Evolutionary conservation across 2,797 vertebrate genomes (phyloP), one percentile per base, ranked within the genome.

Genomic region (Ibycter americanus): DNA sequence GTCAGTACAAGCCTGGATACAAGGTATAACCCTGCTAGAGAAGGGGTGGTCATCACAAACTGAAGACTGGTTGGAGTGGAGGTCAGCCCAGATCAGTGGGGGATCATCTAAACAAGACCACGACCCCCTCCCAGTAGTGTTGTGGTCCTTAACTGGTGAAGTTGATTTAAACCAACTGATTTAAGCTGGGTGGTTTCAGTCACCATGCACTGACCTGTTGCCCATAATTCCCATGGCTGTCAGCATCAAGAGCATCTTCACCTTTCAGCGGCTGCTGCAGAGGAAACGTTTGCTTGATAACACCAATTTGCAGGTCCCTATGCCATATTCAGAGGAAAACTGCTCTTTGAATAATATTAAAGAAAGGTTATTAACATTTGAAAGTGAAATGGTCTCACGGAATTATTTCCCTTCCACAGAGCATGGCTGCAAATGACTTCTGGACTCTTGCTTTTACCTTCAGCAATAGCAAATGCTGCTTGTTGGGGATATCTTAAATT

Each of bases 101-200:
- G 11, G 17, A 34, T 47, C 40, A 46, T 21, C 36, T 46, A 36
- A 40, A 55, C 22, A 17, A 62, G 42, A 79, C 15, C 25, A 54
- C 0, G 2, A 12, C 9, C 20, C 20, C 10, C 4, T 62, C 25
- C 15, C 21, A 38, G 1, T 6, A 29, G 14, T 8, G 8, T 7
- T 23, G 11, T 23, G 15, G 38, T 44, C 66, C 40, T 65, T 52
- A 34, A 55, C 7, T 29, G 26, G n/a, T 4, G 5, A 76, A 32
- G 15, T 34, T n/a, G n/a, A n/a, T n/a, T n/a, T n/a, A n/a, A n/a
- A 34, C 38, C 4, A 32, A 19, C 59, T 55, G 32, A 22, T 78
- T 90, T 82, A 68, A 51, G 67, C 36, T 29, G 51, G 20, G 29
- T 31, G 44, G 26, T 40, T 29, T 18, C 20, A 14, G 22, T 36